Evolutionary conservation across 2,797 vertebrate genomes (phyloP), one percentile per base, ranked within the genome.

Genomic region (Pogonophryne albipinna): DNA sequence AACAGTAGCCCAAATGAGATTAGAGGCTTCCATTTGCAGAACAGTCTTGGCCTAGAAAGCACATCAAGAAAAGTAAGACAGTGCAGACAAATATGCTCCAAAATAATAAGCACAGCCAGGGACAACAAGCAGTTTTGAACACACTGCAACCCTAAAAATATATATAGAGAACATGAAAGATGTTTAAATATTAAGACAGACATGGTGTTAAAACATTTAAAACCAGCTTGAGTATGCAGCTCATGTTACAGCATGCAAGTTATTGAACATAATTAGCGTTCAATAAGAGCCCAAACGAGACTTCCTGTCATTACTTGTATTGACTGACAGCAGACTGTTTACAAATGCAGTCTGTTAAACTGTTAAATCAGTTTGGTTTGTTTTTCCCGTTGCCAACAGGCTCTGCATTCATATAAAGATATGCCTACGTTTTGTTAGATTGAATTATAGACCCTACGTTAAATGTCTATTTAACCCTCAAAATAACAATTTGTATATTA

Each of bases 81-180:
- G 4, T 51, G 51, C 51, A 65, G 50, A n/a, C 20, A 42, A 62
- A 61, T 19, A 27, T 19, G 23, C 23, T 14, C 19, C 17, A 11
- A 45, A 57, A 74, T 64, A 51, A 49, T 64, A 51, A 49, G 47
- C 49, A 23, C 66, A 53, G 65, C 17, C 11, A 41, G 3, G 38
- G 31, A 66, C 1, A 0, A 61, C 12, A 7, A 27, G 46, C 41
- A 11, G 13, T 42, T 58, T 64, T 9, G 34, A 38, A 38, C 34
- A 38, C 34, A 38, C 34, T 38, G 34, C 27, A 7, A 38, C 6
- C 6, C 34, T 38, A 9, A 38, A 38, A 38, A 11, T 15, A 51
- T 15, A 51, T 9, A 64, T 6, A 16, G 41, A 27, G 23, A 61
- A 19, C 15, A 38, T 20, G 17, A 62, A 27, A 19, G 19, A 42